A percentile compares a stretch with the other conserved stretches of the same genome.
These are phyloP conservation scores for Fabriciana adippe DNA, from an alignment of 2,888 invertebrate genomes.

Conservation along the genomic window DNA sequence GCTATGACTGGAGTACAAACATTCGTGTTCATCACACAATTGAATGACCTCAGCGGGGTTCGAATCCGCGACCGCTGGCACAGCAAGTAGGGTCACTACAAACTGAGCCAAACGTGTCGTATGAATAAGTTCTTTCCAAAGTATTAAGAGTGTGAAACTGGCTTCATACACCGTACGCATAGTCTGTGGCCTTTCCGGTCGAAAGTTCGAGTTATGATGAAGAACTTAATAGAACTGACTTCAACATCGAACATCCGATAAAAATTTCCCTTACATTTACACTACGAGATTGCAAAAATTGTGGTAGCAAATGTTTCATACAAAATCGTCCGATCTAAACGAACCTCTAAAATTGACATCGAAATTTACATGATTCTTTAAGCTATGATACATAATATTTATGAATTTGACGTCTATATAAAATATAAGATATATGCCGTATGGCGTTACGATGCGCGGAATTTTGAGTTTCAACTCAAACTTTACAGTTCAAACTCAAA, in stretches of 20 bases:
- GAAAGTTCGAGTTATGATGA: conserved; percentile 15
- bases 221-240: conserved; percentile 55
- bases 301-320: conserved; percentile 73
- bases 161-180: background rate
- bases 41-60: no score
- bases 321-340: conserved; percentile 66
- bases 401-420: conserved; percentile 78
- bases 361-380: conserved; percentile 76
- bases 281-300: conserved; percentile 69
- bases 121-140: no score
- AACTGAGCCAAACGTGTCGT: no score
- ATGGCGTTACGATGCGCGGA: conserved; percentile 21
- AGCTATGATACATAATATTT: conserved; percentile 73
- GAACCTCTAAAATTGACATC: conserved; percentile 78
- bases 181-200: conserved; percentile 2
- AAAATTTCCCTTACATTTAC: conserved; percentile 48
- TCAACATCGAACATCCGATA: conserved; percentile 66
- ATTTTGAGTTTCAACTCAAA: background rate
- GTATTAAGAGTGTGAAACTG: background rate
- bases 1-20: no score
- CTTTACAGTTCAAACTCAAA: background rate
- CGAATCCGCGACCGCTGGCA: no score
- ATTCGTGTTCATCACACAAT: no score
- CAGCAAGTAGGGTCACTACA: no score
- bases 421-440: conserved; percentile 61